phyloP scores from a whole-genome alignment of 2,113 vertebrate species.

The Forbesichthys agassizii region DNA sequence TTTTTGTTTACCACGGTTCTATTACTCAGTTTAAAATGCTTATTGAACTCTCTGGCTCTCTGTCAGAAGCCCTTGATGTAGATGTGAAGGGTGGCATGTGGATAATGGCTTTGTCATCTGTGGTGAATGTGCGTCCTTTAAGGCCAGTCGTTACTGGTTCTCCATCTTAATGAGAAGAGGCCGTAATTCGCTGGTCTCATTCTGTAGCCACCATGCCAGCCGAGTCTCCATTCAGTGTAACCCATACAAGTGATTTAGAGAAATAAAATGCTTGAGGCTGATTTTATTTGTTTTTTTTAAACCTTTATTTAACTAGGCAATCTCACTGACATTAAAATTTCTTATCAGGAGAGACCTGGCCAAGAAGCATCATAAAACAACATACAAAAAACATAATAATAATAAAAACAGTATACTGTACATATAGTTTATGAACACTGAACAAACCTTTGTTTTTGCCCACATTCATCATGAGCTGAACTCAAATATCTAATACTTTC shows the following conservation, averaged over 20 bases:
- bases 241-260: neutral
- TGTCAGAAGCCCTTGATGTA: neutral
- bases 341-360: too few relatives aligned
- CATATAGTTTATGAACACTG: too few relatives aligned
- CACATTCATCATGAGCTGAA: too few relatives aligned
- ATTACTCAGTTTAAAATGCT: neutral
- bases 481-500: too few relatives aligned
- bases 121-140: conserved; percentile 6
- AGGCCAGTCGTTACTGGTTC: conserved; percentile 9
- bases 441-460: too few relatives aligned
- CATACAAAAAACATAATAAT: too few relatives aligned
- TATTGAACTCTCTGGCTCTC: neutral
- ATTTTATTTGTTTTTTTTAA: too few relatives aligned
- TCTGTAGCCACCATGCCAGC: neutral
- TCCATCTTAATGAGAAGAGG: conserved; percentile 17
- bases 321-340: too few relatives aligned
- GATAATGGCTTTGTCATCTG: conserved; percentile 12
- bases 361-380: too few relatives aligned
- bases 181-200: neutral
- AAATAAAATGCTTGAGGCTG: neutral
- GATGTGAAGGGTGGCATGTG: neutral
- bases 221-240: neutral
- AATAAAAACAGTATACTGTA: too few relatives aligned
- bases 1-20: neutral
- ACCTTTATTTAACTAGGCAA: too few relatives aligned